A percentile compares a stretch with the other conserved stretches of the same genome.
These are phyloP conservation scores for Eupithecia tripunctaria DNA, from an alignment of 2,888 invertebrate genomes.

Conservation along the genomic window DNA sequence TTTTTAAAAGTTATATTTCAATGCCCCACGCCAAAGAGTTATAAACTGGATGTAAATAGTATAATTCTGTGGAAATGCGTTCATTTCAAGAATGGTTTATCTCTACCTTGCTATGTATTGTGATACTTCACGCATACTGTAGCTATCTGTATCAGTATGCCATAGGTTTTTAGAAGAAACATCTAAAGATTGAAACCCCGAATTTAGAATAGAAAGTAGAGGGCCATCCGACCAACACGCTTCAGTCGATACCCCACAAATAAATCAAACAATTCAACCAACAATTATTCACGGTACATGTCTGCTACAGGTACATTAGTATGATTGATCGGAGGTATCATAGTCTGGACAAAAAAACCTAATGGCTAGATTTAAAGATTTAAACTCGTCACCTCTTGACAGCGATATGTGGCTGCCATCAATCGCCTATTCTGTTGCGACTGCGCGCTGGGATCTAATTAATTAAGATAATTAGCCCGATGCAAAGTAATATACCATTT, in stretches of 20 bases:
- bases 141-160: background rate
- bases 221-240: background rate
- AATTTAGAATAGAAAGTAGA: background rate
- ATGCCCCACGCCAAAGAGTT: too few relatives aligned
- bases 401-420: constrained; percentile 79
- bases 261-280: background rate
- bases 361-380: constrained; percentile 78
- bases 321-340: constrained; percentile 77
- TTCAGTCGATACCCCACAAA: constrained; percentile 3
- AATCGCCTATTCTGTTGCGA: constrained; percentile 80
- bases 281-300: constrained; percentile 21
- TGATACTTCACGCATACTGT: too few relatives aligned
- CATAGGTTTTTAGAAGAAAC: background rate
- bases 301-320: constrained; percentile 22
- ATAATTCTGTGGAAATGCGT: too few relatives aligned
- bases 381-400: constrained; percentile 79
- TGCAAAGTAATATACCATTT: constrained; percentile 31
- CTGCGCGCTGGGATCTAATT: constrained; percentile 78
- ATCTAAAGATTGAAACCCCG: background rate
- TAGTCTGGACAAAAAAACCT: constrained; percentile 68
- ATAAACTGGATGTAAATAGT: too few relatives aligned
- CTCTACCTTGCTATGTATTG: too few relatives aligned
- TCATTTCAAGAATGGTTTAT: too few relatives aligned
- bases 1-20: too few relatives aligned
- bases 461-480: constrained; percentile 80